phyloP scores from a whole-genome alignment of 2,797 vertebrate species.

The Labeo calbasu region DNA sequence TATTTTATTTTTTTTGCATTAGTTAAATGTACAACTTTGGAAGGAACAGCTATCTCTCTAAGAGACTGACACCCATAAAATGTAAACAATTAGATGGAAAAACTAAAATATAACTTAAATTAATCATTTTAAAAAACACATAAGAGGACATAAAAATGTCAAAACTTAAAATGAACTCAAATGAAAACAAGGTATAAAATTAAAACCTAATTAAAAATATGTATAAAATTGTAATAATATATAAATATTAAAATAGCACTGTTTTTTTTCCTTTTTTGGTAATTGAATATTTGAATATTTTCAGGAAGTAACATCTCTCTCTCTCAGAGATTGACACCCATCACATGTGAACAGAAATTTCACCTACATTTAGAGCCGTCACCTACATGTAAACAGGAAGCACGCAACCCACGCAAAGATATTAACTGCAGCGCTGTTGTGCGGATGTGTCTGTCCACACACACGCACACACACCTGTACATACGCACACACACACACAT shows the following conservation, averaged over 20 bases:
- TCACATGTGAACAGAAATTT: constrained; percentile 25
- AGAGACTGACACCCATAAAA: too few relatives aligned
- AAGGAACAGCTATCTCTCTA: not conserved
- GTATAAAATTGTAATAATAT: too few relatives aligned
- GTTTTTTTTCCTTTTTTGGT: not conserved
- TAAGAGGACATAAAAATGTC: too few relatives aligned
- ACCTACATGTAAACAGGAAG: constrained; percentile 73
- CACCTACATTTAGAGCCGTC: constrained; percentile 55
- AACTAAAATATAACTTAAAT: too few relatives aligned
- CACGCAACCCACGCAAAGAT: constrained; percentile 61
- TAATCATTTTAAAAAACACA: too few relatives aligned
- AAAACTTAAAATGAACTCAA: not conserved
- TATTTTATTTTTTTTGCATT: not conserved
- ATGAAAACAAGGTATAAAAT: not conserved
- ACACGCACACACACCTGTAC: not conserved
- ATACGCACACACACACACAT: not conserved
- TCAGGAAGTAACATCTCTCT: constrained; percentile 12
- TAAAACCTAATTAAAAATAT: not conserved
- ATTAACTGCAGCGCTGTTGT: constrained; percentile 61
- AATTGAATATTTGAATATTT: constrained; percentile 1
- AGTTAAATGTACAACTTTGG: not conserved
- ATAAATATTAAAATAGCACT: not conserved
- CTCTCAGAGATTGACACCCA: constrained; percentile 5
- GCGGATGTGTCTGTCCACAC: constrained; percentile 63
- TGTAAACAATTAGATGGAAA: too few relatives aligned